phyloP scores from a whole-genome alignment of 2,113 vertebrate species.

The Phalacrocorax pelagicus region DNA sequence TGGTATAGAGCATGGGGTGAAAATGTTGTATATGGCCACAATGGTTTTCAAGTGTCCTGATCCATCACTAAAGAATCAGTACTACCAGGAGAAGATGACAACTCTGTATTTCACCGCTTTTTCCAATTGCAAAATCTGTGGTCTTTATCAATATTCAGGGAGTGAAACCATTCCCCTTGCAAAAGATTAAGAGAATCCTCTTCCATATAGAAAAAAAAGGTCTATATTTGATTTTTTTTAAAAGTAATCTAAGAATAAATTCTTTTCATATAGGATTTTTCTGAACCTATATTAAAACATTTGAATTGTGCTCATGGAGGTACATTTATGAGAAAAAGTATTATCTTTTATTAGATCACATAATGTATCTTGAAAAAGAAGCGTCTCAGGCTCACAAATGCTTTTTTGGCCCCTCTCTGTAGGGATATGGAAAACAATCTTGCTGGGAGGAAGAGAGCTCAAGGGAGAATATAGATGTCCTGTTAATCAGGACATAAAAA shows the following conservation, averaged over 20 bases:
- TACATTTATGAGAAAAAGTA: not conserved
- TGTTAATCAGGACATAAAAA: constrained; percentile 64
- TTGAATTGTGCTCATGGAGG: not conserved
- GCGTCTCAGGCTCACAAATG: not conserved
- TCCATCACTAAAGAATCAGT: not conserved
- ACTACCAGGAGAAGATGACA: not conserved
- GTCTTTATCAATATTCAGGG: not conserved
- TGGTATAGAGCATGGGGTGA: not conserved
- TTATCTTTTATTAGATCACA: constrained; percentile 28
- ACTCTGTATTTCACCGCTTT: not conserved
- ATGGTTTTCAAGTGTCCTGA: not conserved
- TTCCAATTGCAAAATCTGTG: not conserved
- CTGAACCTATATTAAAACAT: not conserved
- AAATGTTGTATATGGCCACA: not conserved
- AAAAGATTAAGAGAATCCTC: not conserved
- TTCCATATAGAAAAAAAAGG: not conserved
- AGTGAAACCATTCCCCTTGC: not conserved
- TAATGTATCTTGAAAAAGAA: constrained; percentile 18
- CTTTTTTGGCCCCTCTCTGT: constrained; percentile 7
- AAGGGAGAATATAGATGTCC: constrained; percentile 64
- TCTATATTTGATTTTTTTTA: not conserved
- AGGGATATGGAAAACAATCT: constrained; percentile 30
- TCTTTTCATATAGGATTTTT: not conserved
- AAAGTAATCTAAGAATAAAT: not conserved
- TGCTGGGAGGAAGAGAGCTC: constrained; percentile 48